Evolutionary conservation across 2,113 vertebrate species (phyloP).

Genomic region (Pelecanus crispus): DNA sequence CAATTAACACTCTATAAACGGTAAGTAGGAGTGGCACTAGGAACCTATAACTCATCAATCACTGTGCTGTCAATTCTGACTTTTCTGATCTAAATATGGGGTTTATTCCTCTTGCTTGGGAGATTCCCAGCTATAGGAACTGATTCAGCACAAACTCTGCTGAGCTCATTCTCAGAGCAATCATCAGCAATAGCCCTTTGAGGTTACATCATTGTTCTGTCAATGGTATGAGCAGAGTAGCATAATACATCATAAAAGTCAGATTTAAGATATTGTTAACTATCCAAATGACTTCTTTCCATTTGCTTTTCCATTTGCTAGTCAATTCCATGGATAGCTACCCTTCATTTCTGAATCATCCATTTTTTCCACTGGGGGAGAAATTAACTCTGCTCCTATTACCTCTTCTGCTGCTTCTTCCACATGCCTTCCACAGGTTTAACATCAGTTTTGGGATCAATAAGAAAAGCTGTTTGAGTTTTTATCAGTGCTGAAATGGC

Average conservation of each 20-base stretch:
- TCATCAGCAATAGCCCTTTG: neutral
- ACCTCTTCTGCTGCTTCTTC: neutral
- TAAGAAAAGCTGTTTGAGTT: neutral
- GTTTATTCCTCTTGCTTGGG: neutral
- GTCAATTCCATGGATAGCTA: neutral
- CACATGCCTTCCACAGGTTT: neutral
- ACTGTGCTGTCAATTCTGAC: neutral
- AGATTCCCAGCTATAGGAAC: neutral
- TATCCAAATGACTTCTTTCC: neutral
- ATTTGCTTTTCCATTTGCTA: neutral
- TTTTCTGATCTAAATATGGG: neutral
- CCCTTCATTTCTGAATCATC: neutral
- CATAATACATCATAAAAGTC: neutral
- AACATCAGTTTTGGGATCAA: neutral
- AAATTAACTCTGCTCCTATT: neutral
- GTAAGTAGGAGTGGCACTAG: neutral
- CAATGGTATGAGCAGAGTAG: neutral
- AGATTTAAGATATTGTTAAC: neutral
- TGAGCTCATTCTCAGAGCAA: neutral
- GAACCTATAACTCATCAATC: neutral
- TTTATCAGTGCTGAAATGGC: neutral
- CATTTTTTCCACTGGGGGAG: neutral
- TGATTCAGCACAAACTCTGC: neutral
- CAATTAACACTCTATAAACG: neutral
- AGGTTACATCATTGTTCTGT: neutral